Percentiles rank a stretch among this genome's conserved stretches.
phyloP scores from a whole-genome alignment of 2,888 invertebrate genomes.

The Meteorus colon region DNA sequence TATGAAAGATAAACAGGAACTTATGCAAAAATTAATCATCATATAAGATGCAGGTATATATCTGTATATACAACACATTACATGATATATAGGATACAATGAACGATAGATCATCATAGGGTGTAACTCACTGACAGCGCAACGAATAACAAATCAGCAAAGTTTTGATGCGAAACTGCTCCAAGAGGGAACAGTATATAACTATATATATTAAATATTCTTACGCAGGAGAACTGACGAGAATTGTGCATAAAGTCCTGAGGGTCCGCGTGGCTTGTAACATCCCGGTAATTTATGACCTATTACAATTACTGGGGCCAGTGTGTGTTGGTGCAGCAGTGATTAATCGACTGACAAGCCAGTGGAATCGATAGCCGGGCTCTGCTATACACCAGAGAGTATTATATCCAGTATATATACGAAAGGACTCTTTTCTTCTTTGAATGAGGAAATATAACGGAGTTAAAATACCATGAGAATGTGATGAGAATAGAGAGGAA shows the following conservation, averaged over 20 bases:
- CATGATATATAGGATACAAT: slow-evolving; percentile 45
- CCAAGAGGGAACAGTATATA: slow-evolving; percentile 15
- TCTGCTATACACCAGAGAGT: not conserved
- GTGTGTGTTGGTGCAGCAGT: slow-evolving; percentile 53
- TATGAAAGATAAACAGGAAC: not conserved
- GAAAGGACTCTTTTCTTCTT: not conserved
- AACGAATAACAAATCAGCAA: slow-evolving; percentile 58
- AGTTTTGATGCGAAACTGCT: slow-evolving; percentile 47
- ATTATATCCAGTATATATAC: not conserved
- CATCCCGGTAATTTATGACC: slow-evolving; percentile 60
- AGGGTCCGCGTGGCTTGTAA: slow-evolving; percentile 53
- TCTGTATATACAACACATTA: not conserved
- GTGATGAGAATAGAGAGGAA: no score
- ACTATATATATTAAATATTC: slow-evolving; percentile 8
- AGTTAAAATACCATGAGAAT: not conserved
- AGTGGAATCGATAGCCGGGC: slow-evolving; percentile 52
- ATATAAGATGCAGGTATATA: not conserved
- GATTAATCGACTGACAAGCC: slow-evolving; percentile 61
- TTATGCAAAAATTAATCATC: slow-evolving; percentile 36
- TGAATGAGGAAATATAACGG: not conserved
- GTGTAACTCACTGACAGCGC: slow-evolving; percentile 56
- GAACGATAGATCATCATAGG: slow-evolving; percentile 56
- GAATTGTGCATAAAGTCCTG: slow-evolving; percentile 37
- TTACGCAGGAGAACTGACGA: slow-evolving; percentile 16
- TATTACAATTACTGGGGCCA: slow-evolving; percentile 58